Base-by-base conservation (phyloP, 2,113 vertebrate genomes). In the Cyphomyrus discorhynchus region DNA sequence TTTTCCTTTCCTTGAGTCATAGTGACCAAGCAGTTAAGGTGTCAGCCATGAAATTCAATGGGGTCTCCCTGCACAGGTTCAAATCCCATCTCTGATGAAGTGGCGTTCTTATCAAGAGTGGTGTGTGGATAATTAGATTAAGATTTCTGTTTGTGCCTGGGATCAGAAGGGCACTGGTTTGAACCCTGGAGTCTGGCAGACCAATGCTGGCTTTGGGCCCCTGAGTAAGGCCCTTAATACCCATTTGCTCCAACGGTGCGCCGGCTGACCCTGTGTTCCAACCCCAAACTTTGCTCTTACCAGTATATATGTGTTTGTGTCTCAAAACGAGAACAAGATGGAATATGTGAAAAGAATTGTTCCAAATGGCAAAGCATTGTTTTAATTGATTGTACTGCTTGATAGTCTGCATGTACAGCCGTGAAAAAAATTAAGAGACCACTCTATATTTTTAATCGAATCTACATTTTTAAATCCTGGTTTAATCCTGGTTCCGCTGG, bases 1-100 rank as follows among this genome's bases (percentile, higher is more conserved):
- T 0, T 2, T 3, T 2, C 1, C 6, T 2, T 21, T 1, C 1
- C 8, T 66, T n/a, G n/a, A 10, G 62, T 66, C 62, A 11, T 0
- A 3, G n/a, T 27, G n/a, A 3, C n/a, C 9, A 9, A 66, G 9
- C 8, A 27, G 1, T 31, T 31, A n/a, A 27, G 24, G 58, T 9
- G 9, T 31, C 3, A 10, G n/a, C 1, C 10, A 8, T n/a, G 3
- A 31, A 13, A 31, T 70, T 27, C 10, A 31, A 31, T 0, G 62
- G 9, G n/a, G n/a, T 66, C 2, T 66, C 27, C 3, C 10, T 70
- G n/a, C n/a, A 5, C 3, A 4, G 27, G n/a, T 70, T 70, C 3
- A 3, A 70, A 31, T 70, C 62, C 27, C 11, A 11, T 31, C n/a
- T 70, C 27, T 1, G 10, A 31, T 1, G 5, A 6, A 21, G 5